A percentile compares a stretch with the other conserved stretches of the same genome.
These are phyloP conservation scores for Romanogobio albipinnatus DNA, from an alignment of 2,113 vertebrate genomes.

Conservation along the genomic window DNA sequence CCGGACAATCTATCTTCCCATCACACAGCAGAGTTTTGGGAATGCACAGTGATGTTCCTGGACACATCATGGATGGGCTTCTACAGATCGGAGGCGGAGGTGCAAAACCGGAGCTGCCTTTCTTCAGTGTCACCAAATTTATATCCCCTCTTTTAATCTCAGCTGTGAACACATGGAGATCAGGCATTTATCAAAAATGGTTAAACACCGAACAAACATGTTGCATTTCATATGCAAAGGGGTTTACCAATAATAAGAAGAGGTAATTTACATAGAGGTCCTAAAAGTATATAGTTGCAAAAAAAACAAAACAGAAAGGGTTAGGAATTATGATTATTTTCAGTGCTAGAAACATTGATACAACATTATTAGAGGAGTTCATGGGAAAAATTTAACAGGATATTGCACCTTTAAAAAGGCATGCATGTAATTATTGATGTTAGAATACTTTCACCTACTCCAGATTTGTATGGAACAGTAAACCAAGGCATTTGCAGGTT, in stretches of 20 bases:
- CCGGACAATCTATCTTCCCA: slow-evolving; percentile 80
- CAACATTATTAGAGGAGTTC: neutral
- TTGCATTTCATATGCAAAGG: neutral
- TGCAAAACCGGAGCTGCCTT: neutral
- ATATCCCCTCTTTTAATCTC: neutral
- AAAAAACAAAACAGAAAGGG: too few species aligned
- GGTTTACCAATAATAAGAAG: too few species aligned
- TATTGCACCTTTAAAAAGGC: neutral
- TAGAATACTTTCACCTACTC: neutral
- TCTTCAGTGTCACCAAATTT: neutral
- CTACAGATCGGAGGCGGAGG: slow-evolving; percentile 64
- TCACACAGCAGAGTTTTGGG: slow-evolving; percentile 77
- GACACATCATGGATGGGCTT: slow-evolving; percentile 71
- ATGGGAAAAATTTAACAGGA: neutral
- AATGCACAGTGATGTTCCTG: slow-evolving; percentile 73
- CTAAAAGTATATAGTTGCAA: too few species aligned
- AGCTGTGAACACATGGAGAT: slow-evolving; percentile 6
- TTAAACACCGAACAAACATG: neutral
- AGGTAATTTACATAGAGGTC: too few species aligned
- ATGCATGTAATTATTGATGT: neutral
- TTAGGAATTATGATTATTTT: neutral
- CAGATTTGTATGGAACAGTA: too few species aligned
- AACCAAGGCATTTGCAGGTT: too few species aligned
- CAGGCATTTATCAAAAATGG: neutral
- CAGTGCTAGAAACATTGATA: neutral